These are phyloP conservation scores for Selenia dentaria DNA, from an alignment of 2,888 invertebrate species.

Conservation along the genomic window DNA sequence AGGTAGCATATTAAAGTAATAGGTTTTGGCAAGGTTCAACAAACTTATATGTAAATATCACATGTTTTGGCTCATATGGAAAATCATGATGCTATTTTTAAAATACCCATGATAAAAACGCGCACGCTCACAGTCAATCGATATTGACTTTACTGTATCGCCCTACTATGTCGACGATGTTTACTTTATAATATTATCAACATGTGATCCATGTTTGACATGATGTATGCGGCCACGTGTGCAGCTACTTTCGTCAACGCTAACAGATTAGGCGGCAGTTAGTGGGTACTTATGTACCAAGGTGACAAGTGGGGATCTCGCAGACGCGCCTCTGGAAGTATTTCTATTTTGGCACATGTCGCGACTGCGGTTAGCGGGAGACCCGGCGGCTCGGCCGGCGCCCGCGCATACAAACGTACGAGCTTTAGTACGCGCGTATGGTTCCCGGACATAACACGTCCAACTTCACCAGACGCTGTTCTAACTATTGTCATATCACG, in stretches of 20 bases:
- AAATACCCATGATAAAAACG: slow-evolving; percentile 1
- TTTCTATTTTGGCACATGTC: slow-evolving; percentile 77
- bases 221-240: slow-evolving; percentile 24
- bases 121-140: slow-evolving; percentile 3
- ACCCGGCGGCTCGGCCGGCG: slow-evolving; percentile 55
- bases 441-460: slow-evolving; percentile 60
- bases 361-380: slow-evolving; percentile 48
- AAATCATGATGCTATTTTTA: slow-evolving; percentile 9
- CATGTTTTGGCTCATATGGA: slow-evolving; percentile 5
- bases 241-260: slow-evolving; percentile 11
- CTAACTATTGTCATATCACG: slow-evolving; percentile 26
- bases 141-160: slow-evolving; percentile 3
- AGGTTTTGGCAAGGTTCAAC: slow-evolving; percentile 3
- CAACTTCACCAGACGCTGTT: slow-evolving; percentile 41
- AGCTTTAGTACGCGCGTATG: slow-evolving; percentile 69
- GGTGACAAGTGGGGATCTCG: slow-evolving; percentile 31
- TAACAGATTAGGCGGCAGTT: slow-evolving; percentile 13
- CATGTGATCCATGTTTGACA: slow-evolving; percentile 19
- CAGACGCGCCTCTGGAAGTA: slow-evolving; percentile 39
- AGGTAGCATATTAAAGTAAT: not conserved
- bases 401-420: slow-evolving; percentile 53
- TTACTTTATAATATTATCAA: slow-evolving; percentile 15
- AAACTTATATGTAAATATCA: not conserved
- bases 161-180: slow-evolving; percentile 6
- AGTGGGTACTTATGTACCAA: slow-evolving; percentile 6